These are phyloP conservation scores for Ganaspis brasiliensis DNA, from an alignment of 2,888 invertebrate species.

Conservation along the genomic window DNA sequence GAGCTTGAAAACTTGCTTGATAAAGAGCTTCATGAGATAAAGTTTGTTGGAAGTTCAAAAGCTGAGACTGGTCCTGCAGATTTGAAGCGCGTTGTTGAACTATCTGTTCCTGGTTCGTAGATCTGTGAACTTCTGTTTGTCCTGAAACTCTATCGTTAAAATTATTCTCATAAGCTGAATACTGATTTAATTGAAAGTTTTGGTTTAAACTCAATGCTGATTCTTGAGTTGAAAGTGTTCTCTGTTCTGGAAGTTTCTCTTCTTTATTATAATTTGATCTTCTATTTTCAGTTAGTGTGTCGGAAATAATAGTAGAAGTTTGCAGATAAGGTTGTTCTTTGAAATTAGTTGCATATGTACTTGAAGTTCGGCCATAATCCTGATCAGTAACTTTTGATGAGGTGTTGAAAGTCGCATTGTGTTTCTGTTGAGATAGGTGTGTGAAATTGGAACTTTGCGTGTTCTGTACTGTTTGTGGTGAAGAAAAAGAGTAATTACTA, in stretches of 20 bases:
- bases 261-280: slow-evolving; percentile 56
- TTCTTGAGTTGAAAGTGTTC: slow-evolving; percentile 60
- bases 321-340: slow-evolving; percentile 53
- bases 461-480: slow-evolving; percentile 60
- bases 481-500: slow-evolving; percentile 69
- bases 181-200: slow-evolving; percentile 71
- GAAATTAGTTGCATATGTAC: slow-evolving; percentile 56
- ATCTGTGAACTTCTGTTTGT: slow-evolving; percentile 54
- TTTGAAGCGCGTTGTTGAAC: slow-evolving; percentile 42
- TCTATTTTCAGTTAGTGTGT: slow-evolving; percentile 12
- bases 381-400: slow-evolving; percentile 61
- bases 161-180: slow-evolving; percentile 71
- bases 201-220: slow-evolving; percentile 70
- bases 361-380: slow-evolving; percentile 60
- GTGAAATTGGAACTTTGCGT: slow-evolving; percentile 63
- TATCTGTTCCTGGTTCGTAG: slow-evolving; percentile 57
- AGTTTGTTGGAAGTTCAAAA: slow-evolving; percentile 75
- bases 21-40: slow-evolving; percentile 75
- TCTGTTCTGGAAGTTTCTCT: slow-evolving; percentile 60
- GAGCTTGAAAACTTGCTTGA: slow-evolving; percentile 74
- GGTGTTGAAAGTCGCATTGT: slow-evolving; percentile 59
- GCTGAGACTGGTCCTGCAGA: slow-evolving; percentile 71
- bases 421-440: slow-evolving; percentile 67
- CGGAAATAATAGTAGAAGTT: slow-evolving; percentile 40
- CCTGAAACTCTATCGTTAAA: slow-evolving; percentile 67